Evolutionary conservation across 2,113 vertebrate genomes (phyloP), one percentile per base, ranked within the genome.

Genomic region (Eonycteris spelaea): DNA sequence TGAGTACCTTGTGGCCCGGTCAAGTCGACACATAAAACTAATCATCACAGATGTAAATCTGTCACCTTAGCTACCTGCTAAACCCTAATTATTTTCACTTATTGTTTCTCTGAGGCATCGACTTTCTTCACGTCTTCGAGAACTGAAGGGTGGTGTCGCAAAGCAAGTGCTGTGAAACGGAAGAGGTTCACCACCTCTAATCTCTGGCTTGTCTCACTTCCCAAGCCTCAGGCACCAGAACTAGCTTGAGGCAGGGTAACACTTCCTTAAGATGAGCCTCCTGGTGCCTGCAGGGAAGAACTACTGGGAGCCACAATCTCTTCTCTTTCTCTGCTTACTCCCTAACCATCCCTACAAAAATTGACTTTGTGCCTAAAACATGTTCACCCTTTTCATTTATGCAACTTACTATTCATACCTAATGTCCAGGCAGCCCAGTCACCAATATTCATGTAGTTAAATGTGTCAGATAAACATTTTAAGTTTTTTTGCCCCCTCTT

Each of bases 401-500:
- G 35, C 67, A 88, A 73, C 24, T 94, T 84, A 67, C 65, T 45
- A 38, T 55, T 59, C 45, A 59, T 26, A 38, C n/a, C 40, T 79
- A 84, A 77, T 48, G 40, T 51, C 40, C 38, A 87, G n/a, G n/a
- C 45, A 77, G 24, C 10, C 55, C 43, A 38, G 4, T 71, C 75
- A 43, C 45, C 55, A 59, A 65, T 59, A 30, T 43, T 19, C 51
- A 35, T 53, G 28, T 33, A 35, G 59, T 83, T 92, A 67, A 92
- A 55, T 55, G 53, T 91, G 87, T 77, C 95, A 84, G 59, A 90
- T 92, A 86, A 92, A 67, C 19, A 86, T 65, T 51, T 51, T 51
- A 51, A 51, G 51, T 51, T 51, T 51, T 51, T 51, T 48, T 45
- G 6, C 48, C 51, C 51, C 51, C 51, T 16, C 51, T 16, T 51